These are phyloP conservation scores for Tursiops truncatus DNA, from an alignment of 2,113 vertebrate species.

Conservation along the genomic window DNA sequence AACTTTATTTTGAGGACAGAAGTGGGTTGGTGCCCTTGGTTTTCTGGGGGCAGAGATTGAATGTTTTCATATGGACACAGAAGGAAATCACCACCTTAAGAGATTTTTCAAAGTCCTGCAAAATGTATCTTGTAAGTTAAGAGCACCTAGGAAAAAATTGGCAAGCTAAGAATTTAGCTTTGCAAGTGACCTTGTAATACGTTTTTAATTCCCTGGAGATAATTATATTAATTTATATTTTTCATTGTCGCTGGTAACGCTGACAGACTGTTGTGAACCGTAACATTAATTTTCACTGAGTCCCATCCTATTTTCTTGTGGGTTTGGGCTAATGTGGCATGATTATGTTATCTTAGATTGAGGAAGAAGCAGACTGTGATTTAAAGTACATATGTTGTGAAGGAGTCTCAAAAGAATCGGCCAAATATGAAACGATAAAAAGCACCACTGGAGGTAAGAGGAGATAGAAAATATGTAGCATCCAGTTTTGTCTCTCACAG, in stretches of 20 bases:
- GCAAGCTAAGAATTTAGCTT: background rate
- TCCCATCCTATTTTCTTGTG: background rate
- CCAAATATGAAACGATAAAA: slow-evolving; percentile 29
- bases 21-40: background rate
- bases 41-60: background rate
- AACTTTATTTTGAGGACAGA: background rate
- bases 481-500: background rate
- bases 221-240: background rate
- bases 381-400: slow-evolving; percentile 16
- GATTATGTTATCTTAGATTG: background rate
- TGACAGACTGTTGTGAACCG: background rate
- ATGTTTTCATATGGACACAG: background rate
- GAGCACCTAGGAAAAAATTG: background rate
- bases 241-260: background rate
- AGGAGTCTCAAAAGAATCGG: background rate
- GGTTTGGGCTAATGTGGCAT: background rate
- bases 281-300: slow-evolving; percentile 20
- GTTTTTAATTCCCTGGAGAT: slow-evolving; percentile 20
- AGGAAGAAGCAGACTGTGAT: background rate
- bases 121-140: background rate
- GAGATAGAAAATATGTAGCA: background rate
- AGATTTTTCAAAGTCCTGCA: background rate
- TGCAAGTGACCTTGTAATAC: background rate
- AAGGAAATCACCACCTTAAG: background rate
- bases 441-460: background rate